phyloP scores from a whole-genome alignment of 2,888 invertebrate genomes.

The Drosophila differens region DNA sequence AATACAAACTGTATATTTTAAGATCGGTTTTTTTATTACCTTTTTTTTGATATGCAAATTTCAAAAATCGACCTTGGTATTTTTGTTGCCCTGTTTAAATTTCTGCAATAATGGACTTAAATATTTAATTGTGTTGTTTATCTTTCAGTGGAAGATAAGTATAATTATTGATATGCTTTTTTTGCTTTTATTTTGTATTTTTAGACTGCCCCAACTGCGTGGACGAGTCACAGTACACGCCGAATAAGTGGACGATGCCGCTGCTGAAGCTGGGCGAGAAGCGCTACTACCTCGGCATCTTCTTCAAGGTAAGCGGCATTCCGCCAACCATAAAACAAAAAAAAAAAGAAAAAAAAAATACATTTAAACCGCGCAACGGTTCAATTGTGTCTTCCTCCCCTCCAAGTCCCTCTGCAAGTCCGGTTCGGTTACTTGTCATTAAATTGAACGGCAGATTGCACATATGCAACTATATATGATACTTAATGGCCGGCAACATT shows the following conservation, averaged over 20 bases:
- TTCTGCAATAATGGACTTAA: conserved; percentile 3
- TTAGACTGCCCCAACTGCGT: conserved; percentile 93
- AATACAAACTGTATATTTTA: conserved; percentile 22
- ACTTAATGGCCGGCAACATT: conserved; percentile 27
- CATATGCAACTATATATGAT: conserved; percentile 33
- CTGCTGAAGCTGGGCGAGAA: conserved; percentile 94
- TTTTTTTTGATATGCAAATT: conserved; percentile 29
- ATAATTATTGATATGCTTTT: conserved; percentile 28
- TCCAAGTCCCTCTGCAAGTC: conserved; percentile 4
- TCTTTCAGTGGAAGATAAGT: neutral
- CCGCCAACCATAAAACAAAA: conserved; percentile 45
- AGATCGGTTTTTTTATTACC: conserved; percentile 23
- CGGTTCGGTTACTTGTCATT: conserved; percentile 27
- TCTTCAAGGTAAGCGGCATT: conserved; percentile 92
- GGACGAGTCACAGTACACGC: conserved; percentile 89
- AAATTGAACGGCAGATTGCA: conserved; percentile 45
- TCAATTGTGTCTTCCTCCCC: conserved; percentile 17
- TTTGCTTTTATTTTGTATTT: conserved; percentile 46
- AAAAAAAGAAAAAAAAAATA: neutral
- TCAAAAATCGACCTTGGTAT: conserved; percentile 22
- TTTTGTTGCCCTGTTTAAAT: conserved; percentile 8
- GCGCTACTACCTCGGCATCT: conserved; percentile 95
- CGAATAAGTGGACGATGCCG: conserved; percentile 95
- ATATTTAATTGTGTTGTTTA: conserved; percentile 6
- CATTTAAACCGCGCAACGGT: conserved; percentile 54